phyloP scores from a whole-genome alignment of 2,888 invertebrate genomes.

The Caenorhabditis auriculariae region DNA sequence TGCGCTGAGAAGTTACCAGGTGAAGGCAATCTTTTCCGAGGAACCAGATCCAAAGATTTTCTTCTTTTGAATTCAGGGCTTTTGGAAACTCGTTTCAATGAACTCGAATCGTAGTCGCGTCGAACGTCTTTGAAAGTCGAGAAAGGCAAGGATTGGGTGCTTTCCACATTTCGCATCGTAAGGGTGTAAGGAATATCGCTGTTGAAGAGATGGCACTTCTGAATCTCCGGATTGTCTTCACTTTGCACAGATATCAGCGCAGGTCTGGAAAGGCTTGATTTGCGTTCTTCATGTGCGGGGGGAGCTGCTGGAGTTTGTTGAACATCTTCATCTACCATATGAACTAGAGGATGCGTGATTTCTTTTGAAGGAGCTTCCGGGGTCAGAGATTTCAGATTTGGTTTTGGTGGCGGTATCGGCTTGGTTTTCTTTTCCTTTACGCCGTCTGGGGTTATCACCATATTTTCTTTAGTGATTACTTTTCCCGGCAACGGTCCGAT shows the following conservation, averaged over 20 bases:
- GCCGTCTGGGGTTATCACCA: conserved; percentile 56
- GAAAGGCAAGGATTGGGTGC: conserved; percentile 20
- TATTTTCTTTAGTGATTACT: conserved; percentile 52
- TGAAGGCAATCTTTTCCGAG: conserved; percentile 57
- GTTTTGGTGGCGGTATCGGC: conserved; percentile 26
- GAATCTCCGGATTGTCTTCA: conserved; percentile 59
- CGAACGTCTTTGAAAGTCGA: conserved; percentile 39
- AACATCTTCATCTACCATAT: conserved; percentile 29
- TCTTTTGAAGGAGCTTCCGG: conserved; percentile 14
- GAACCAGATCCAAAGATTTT: conserved; percentile 58
- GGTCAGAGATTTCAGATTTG: conserved; percentile 46
- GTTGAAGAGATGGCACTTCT: conserved; percentile 50
- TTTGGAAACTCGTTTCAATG: conserved; percentile 30
- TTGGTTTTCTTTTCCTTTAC: conserved; percentile 33
- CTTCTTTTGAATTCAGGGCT: conserved; percentile 37
- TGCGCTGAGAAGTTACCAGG: conserved; percentile 61
- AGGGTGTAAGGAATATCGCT: conserved; percentile 62
- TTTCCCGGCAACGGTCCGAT: conserved; percentile 55
- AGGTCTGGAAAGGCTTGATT: conserved; percentile 34
- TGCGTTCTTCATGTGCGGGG: conserved; percentile 20
- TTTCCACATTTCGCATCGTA: conserved; percentile 59
- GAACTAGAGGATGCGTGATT: conserved; percentile 30
- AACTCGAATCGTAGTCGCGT: conserved; percentile 18
- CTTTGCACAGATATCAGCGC: conserved; percentile 58
- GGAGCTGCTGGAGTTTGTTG: conserved; percentile 26